Evolutionary conservation across 2,797 vertebrate species (phyloP).

Genomic region (Eurystomus glaucurus): DNA sequence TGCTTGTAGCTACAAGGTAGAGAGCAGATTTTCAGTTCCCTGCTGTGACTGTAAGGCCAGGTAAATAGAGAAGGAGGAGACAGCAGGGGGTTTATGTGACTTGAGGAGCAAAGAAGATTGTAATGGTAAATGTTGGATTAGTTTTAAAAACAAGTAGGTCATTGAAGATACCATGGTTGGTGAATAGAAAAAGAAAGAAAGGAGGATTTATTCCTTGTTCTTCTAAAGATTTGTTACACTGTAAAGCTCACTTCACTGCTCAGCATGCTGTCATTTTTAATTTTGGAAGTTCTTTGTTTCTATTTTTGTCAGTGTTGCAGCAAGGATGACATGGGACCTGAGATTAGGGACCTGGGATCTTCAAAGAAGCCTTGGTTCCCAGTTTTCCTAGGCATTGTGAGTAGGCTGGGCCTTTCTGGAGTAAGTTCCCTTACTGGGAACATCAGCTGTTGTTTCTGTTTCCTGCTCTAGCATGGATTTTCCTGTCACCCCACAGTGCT

Average conservation of each 20-base stretch:
- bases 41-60: conserved; percentile 56
- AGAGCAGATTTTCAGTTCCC: conserved; percentile 49
- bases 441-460: background rate
- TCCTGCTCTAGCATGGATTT: background rate
- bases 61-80: conserved; percentile 66
- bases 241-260: background rate
- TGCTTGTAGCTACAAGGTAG: conserved; percentile 20
- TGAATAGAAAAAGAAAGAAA: conserved; percentile 34
- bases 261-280: background rate
- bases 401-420: background rate
- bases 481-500: background rate
- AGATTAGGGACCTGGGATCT: background rate
- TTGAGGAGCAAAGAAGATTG: conserved; percentile 61
- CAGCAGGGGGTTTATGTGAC: conserved; percentile 59
- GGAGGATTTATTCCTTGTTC: background rate
- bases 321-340: background rate
- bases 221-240: conserved; percentile 41
- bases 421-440: background rate
- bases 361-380: background rate
- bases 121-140: conserved; percentile 67
- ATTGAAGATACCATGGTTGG: conserved; percentile 18
- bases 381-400: background rate
- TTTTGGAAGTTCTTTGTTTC: conserved; percentile 21
- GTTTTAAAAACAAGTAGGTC: conserved; percentile 68
- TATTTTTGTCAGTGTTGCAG: background rate